Percentiles rank a stretch among this genome's conserved stretches.
phyloP scores from a whole-genome alignment of 1,140 invertebrate species.

The Paraescarpia echinospica region DNA sequence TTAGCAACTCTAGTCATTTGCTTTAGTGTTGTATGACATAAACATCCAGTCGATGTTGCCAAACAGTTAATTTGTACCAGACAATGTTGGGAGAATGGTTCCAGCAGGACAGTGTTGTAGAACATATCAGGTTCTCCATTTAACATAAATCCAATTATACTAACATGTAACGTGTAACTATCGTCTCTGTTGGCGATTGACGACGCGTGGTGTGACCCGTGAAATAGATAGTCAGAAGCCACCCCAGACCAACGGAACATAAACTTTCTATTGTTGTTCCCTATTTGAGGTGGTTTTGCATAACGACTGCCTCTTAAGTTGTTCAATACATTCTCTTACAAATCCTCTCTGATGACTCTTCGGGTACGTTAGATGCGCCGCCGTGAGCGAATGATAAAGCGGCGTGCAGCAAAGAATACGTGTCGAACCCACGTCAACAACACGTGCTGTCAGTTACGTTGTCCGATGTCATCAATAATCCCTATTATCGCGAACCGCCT shows the following conservation, averaged over 20 bases:
- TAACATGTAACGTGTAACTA: neutral
- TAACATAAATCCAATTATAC: neutral
- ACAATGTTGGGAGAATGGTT: neutral
- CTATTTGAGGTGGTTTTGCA: neutral
- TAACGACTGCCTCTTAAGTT: neutral
- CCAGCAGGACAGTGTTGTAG: neutral
- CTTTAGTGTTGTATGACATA: neutral
- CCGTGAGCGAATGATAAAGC: neutral
- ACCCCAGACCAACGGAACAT: neutral
- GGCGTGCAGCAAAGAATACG: neutral
- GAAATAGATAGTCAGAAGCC: neutral
- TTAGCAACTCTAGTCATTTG: neutral
- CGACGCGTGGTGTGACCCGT: neutral
- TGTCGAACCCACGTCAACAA: neutral
- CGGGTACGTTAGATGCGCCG: neutral
- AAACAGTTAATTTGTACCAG: neutral
- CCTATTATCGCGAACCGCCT: neutral
- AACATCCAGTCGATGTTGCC: neutral
- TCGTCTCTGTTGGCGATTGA: neutral
- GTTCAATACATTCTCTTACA: neutral
- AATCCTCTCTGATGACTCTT: neutral
- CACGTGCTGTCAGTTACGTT: neutral
- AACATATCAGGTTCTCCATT: neutral
- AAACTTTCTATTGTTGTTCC: neutral
- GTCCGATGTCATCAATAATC: neutral